A percentile compares a stretch with the other conserved stretches of the same genome.
phyloP scores from a whole-genome alignment of 2,797 vertebrate species.

The Spatula versicolor region DNA sequence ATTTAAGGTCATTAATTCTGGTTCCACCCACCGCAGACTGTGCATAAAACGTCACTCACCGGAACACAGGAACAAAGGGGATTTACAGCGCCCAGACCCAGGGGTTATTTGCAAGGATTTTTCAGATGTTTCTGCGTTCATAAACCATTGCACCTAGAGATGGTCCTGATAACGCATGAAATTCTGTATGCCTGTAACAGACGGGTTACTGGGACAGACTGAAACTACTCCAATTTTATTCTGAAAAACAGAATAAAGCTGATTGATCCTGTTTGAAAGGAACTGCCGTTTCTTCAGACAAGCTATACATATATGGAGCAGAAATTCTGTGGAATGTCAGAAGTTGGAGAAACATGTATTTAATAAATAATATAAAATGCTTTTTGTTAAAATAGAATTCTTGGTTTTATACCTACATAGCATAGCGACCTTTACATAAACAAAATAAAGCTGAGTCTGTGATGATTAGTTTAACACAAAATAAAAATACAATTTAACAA shows the following conservation, averaged over 20 bases:
- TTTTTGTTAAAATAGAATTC: constrained; percentile 79
- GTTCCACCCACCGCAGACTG: background rate
- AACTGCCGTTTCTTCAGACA: constrained; percentile 61
- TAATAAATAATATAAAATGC: constrained; percentile 82
- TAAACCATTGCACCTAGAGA: background rate
- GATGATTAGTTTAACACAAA: constrained; percentile 72
- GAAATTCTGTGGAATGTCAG: constrained; percentile 69
- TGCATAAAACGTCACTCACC: background rate
- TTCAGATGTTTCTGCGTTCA: background rate
- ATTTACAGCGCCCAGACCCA: accelerated
- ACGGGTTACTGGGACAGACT: background rate
- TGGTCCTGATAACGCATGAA: background rate
- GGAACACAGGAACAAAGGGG: background rate
- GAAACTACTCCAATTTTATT: background rate
- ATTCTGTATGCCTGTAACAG: background rate
- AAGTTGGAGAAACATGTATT: constrained; percentile 70
- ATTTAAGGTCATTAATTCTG: accelerated
- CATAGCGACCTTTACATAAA: constrained; percentile 73
- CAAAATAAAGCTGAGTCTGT: constrained; percentile 76
- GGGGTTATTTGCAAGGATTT: background rate
- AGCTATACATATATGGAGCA: constrained; percentile 59
- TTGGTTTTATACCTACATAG: constrained; percentile 66
- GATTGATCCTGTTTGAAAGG: constrained; percentile 49
- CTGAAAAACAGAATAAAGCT: constrained; percentile 76
- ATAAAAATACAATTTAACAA: constrained; percentile 75